Base-by-base conservation (phyloP, 2,888 invertebrate species). In the Ecliptopera silaceata region DNA sequence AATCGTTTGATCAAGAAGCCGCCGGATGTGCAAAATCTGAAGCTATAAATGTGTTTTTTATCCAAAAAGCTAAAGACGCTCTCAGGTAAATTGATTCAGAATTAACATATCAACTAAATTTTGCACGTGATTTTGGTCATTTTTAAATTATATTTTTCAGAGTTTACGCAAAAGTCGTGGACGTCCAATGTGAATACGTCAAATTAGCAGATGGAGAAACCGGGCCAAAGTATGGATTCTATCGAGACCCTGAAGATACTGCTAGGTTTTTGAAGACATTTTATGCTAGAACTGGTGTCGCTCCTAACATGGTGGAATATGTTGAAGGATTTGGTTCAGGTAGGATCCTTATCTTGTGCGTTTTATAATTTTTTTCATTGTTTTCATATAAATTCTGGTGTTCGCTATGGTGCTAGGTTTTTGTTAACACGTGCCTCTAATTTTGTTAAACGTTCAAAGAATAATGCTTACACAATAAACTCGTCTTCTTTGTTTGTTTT, bases 1-100 rank as follows among this genome's bases (percentile, higher is more conserved):
- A 95, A 71, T 95, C 95, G 0, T 98, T 98, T 77, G 97, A 98
- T 77, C 92, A 93, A 18, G 90, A 93, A 43, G 95, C 94, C 1
- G 90, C 94, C 66, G 97, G 97, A 0, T 71, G 95, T 67, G 93
- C 93, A 0, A 91, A 95, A 41, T 94, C 95, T 38, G 97, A 97
- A 82, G 93, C 95, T 0, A 80, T 95, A 4, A 92, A 91, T 41
- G 92, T 93, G 0, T 64, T 96, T 1, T 93, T 94, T 58, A 74
- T 97, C 6, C 96, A 97, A 80, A 95, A 92, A 68, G 89, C 88
- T 18, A 85, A 91, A 39, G 80, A 77, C 52, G 77, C 77, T 11
- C 52, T 68, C 12, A 70, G 78, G 78, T 78, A 34, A 5, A 34
- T n/a, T 13, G 13, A 13, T 5, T 0, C 13, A 12, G 4, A 29